Percentiles rank a stretch among this genome's conserved stretches.
Evolutionary conservation across 1,140 invertebrate genomes (phyloP).

Genomic region (Scaptomyza pallida): DNA sequence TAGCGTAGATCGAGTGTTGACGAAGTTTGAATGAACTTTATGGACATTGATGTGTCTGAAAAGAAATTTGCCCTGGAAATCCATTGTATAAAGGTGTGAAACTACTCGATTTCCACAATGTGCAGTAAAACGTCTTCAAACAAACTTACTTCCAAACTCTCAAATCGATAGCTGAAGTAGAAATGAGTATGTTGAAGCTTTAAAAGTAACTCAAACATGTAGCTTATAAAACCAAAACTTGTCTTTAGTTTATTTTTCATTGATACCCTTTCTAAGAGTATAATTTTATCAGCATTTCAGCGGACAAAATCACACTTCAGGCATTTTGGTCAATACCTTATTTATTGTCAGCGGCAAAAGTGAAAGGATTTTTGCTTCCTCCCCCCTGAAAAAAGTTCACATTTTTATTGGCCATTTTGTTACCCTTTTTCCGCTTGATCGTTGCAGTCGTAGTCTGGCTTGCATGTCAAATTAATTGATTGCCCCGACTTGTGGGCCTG

Average conservation of each 20-base stretch:
- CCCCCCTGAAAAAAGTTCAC: conserved; percentile 4
- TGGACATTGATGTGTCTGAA: no score
- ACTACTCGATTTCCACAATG: no score
- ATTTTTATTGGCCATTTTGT: conserved; percentile 42
- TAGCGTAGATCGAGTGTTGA: neutral
- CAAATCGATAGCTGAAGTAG: no score
- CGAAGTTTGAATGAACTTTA: neutral
- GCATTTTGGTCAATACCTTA: no score
- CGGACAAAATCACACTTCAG: conserved; percentile 44
- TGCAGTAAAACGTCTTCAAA: no score
- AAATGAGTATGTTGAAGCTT: no score
- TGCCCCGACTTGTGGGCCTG: conserved; percentile 35
- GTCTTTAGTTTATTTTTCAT: neutral
- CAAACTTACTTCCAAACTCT: no score
- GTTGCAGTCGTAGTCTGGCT: conserved; percentile 21
- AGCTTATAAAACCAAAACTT: no score
- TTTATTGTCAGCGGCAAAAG: conserved; percentile 65
- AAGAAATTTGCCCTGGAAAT: no score
- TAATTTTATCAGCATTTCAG: conserved; percentile 29
- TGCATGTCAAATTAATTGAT: conserved; percentile 80
- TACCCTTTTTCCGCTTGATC: conserved; percentile 48
- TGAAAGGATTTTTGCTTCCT: conserved; percentile 65
- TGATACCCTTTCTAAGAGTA: neutral
- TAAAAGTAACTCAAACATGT: no score
- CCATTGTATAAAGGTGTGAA: no score